Evolutionary conservation across 2,888 invertebrate genomes (phyloP).

Genomic region (Chrysomela aeneicollis): DNA sequence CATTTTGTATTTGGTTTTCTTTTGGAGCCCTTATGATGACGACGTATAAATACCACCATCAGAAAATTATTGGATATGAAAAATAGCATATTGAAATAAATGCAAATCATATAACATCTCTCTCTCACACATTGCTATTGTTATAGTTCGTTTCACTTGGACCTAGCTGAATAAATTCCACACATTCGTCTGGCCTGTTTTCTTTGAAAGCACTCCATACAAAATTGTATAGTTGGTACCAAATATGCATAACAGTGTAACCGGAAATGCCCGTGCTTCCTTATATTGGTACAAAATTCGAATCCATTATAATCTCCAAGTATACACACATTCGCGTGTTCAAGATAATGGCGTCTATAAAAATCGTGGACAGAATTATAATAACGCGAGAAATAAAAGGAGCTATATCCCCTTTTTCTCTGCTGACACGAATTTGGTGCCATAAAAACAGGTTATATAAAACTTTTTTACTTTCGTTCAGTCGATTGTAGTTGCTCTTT

Average conservation of each 20-base stretch:
- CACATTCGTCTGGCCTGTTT: too few species aligned
- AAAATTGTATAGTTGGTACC: not conserved
- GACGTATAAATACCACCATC: too few species aligned
- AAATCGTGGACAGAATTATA: conserved; percentile 43
- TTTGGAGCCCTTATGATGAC: too few species aligned
- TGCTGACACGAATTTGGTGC: conserved; percentile 46
- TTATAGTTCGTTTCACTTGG: too few species aligned
- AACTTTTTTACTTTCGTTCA: conserved; percentile 36
- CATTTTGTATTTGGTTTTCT: too few species aligned
- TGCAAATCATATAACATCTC: too few species aligned
- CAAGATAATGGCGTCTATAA: conserved; percentile 37
- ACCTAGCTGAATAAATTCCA: too few species aligned
- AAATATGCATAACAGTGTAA: conserved; percentile 38
- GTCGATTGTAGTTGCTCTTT: conserved; percentile 38
- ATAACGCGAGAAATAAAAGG: conserved; percentile 42
- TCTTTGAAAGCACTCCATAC: not conserved
- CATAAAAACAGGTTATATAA: conserved; percentile 45
- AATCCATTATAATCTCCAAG: conserved; percentile 32
- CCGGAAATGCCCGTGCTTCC: conserved; percentile 37
- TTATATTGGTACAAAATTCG: conserved; percentile 35
- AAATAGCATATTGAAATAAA: too few species aligned
- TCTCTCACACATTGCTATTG: too few species aligned
- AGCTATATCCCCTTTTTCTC: conserved; percentile 36
- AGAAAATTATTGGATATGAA: too few species aligned
- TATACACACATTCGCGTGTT: conserved; percentile 41